Conservation (phyloP, 2,888 invertebrate species). For the Temnothorax rugatulus region DNA sequence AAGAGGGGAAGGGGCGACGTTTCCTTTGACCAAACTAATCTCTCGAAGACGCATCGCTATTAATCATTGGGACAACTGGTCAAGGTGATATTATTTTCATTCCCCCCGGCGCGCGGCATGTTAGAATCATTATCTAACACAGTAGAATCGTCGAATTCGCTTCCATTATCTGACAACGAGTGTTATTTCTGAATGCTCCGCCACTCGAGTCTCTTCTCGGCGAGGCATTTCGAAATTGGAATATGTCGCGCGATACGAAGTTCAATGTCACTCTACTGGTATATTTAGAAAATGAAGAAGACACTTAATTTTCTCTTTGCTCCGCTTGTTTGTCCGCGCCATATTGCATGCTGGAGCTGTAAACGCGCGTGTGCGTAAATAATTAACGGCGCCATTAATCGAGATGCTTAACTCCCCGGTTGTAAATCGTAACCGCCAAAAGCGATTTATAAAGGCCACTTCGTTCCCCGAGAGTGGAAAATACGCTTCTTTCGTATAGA, state of each 20-base stretch:
- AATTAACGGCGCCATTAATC: constrained; percentile 43
- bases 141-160: not conserved
- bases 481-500: constrained; percentile 40
- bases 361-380: constrained; percentile 6
- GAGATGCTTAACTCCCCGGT: constrained; percentile 31
- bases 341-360: not conserved
- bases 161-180: not conserved
- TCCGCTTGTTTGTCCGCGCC: not conserved
- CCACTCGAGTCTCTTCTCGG: not conserved
- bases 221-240: not conserved
- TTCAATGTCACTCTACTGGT: constrained; percentile 17
- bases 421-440: constrained; percentile 46
- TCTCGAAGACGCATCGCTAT: not conserved
- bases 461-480: constrained; percentile 1
- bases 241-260: not conserved
- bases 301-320: not conserved
- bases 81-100: constrained; percentile 34
- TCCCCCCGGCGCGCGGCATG: not conserved
- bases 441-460: constrained; percentile 32
- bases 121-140: constrained; percentile 7
- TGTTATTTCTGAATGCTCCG: not conserved
- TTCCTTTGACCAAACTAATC: not conserved
- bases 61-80: not conserved
- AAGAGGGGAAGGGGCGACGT: not conserved
- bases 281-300: constrained; percentile 1